Conservation (phyloP, 2,113 vertebrate species). For the Ptilonorhynchus violaceus region DNA sequence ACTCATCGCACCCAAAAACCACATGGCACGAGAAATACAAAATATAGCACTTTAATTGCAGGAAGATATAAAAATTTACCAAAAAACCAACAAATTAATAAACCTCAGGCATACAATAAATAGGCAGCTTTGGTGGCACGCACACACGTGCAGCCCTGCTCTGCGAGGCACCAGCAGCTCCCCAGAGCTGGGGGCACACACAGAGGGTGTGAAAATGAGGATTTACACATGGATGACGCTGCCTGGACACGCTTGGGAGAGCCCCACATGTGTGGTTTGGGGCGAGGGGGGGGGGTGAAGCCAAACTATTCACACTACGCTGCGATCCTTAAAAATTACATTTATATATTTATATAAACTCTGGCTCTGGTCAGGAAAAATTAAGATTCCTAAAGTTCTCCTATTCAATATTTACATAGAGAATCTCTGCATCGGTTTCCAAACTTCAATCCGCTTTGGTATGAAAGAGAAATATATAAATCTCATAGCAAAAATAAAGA, state of each 20-base stretch:
- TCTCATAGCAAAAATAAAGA: not conserved
- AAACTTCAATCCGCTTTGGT: not conserved
- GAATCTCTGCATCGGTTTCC: not conserved
- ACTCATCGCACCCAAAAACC: not conserved
- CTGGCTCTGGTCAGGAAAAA: not conserved
- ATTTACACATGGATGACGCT: constrained; percentile 25
- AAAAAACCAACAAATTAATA: not conserved
- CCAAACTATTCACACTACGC: not conserved
- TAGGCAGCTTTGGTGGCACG: constrained; percentile 1
- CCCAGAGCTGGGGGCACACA: not conserved
- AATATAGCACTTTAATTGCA: constrained; percentile 67
- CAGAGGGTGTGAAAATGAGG: not conserved
- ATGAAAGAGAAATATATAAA: not conserved
- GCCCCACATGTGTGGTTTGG: not conserved
- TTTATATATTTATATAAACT: not conserved
- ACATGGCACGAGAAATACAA: not conserved
- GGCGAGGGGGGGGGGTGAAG: not conserved
- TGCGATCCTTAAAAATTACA: not conserved
- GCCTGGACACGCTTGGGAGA: constrained; percentile 35
- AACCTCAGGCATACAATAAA: constrained; percentile 68
- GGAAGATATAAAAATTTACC: not conserved
- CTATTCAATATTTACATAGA: not conserved
- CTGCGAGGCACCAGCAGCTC: not conserved
- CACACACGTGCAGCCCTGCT: not conserved
- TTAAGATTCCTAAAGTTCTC: not conserved